Evolutionary conservation across 2,888 invertebrate species (phyloP), one percentile per base, ranked within the genome.

Genomic region (Caenorhabditis parvicauda): DNA sequence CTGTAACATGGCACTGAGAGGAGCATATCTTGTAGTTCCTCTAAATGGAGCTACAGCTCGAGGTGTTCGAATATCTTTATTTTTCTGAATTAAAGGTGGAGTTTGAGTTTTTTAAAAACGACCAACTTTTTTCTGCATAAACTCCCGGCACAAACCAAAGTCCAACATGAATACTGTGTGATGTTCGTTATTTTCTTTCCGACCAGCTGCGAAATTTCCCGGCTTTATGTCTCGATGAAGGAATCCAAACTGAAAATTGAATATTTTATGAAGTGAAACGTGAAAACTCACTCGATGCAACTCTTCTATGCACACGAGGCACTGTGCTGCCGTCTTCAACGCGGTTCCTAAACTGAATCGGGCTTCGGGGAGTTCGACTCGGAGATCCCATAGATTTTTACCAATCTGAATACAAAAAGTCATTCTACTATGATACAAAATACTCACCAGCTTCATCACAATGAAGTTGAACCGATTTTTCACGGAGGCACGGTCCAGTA

Each of bases 1-100:
- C n/a, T 64, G 50, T 5, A 44, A 43, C 64, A 75, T 67, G 9
- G 73, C 69, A 7, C 65, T 59, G 12, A 75, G 37, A 2, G 76
- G 60, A 6, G 76, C 76, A 51, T 76, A 76, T 3, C 76, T 62
- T 17, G 75, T 75, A 2, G 76, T 76, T 1, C 76, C 76, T 7
- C 76, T 67, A 57, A 73, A 76, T 2, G 74, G 73, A 7, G 74
- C 74, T 12, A 44, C 29, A 4, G 54, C 50, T 24, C 76, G 42
- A 22, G 67, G 72, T 29, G 64, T 63, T n/a, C 75, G 67, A 28
- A 74, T 58, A 28, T 74, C 74, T 39, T 71, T 66, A 14, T 62
- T 59, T 41, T 61, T 28, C 28, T 32, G 35, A 32, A 32, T 12
- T 12, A 32, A 32, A 32, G 9, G 35, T 12, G 9, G 9, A 32